A percentile compares a stretch with the other conserved stretches of the same genome.
phyloP scores from a whole-genome alignment of 2,113 vertebrate species.

The Cyphomyrus plagiostoma region DNA sequence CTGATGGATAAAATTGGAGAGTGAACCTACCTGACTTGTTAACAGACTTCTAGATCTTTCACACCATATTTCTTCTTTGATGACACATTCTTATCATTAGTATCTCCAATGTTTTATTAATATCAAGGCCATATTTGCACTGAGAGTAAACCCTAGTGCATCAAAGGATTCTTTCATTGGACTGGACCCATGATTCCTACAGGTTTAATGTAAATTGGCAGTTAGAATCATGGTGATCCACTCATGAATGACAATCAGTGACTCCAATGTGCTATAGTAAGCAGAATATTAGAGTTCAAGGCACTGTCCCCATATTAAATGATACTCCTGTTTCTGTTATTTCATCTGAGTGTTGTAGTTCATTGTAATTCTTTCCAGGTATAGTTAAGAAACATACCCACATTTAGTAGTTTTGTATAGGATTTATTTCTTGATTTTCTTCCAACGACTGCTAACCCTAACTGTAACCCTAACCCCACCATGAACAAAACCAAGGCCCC shows the following conservation, averaged over 20 bases:
- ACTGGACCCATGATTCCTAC: background rate
- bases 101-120: background rate
- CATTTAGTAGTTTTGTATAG: background rate
- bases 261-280: background rate
- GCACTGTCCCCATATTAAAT: background rate
- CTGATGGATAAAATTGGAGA: background rate
- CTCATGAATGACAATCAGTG: background rate
- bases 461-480: background rate
- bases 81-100: background rate
- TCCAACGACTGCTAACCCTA: background rate
- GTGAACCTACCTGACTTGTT: background rate
- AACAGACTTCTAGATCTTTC: background rate
- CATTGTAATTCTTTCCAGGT: background rate
- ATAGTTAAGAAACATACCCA: background rate
- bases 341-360: background rate
- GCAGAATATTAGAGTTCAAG: background rate
- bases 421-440: background rate
- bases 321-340: background rate
- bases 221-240: background rate
- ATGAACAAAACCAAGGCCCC: background rate
- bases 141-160: background rate
- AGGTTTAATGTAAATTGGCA: background rate
- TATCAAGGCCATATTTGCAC: background rate
- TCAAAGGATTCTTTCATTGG: background rate
- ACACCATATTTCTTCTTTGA: background rate